Evolutionary conservation across 2,797 vertebrate species (phyloP).

Genomic region (Capromys pilorides): DNA sequence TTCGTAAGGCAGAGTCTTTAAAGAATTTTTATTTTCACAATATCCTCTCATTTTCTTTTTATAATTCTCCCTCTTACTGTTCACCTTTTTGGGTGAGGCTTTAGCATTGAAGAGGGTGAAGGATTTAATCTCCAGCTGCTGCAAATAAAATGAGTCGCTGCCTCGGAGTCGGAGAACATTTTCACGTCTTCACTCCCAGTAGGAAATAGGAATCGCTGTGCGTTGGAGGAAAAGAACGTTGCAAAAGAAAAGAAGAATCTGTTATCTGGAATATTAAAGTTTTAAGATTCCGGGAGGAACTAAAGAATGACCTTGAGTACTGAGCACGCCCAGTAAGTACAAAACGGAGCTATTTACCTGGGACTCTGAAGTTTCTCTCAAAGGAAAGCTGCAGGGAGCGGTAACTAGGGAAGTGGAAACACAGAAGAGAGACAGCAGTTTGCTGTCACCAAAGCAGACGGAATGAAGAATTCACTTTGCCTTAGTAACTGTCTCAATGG

Average conservation of each 20-base stretch:
- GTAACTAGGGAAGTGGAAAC: not conserved
- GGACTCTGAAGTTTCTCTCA: not conserved
- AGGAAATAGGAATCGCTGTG: not conserved
- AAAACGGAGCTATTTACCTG: not conserved
- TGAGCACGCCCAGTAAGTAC: not conserved
- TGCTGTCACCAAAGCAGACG: not conserved
- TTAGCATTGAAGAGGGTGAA: not conserved
- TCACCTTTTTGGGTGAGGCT: not conserved
- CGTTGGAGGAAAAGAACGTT: not conserved
- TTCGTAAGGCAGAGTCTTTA: not conserved
- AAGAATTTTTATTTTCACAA: not conserved
- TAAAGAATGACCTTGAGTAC: not conserved
- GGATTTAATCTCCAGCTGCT: not conserved
- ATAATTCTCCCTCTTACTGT: not conserved
- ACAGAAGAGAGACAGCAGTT: not conserved
- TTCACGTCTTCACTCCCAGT: not conserved
- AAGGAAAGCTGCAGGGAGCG: not conserved
- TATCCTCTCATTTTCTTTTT: not conserved
- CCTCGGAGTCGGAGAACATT: not conserved
- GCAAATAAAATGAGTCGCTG: not conserved
- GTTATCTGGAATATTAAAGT: not conserved
- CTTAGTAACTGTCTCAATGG: not conserved
- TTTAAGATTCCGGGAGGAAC: not conserved
- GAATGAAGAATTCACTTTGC: not conserved
- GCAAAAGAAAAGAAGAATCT: not conserved